Evolutionary conservation across 2,888 invertebrate genomes (phyloP).

Genomic region (Drosophila setosimentum): DNA sequence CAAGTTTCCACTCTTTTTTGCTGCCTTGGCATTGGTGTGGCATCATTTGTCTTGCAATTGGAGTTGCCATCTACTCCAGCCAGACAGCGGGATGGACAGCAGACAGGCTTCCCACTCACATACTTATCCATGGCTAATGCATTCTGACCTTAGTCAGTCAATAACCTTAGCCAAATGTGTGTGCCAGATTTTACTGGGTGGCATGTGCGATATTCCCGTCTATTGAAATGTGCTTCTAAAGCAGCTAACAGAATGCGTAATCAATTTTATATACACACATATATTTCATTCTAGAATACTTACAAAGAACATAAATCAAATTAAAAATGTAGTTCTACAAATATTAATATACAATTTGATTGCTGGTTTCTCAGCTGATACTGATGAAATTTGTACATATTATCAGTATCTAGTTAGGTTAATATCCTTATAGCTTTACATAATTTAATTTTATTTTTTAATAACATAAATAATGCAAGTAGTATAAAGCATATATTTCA

Average conservation of each 20-base stretch:
- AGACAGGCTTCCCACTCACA: constrained; percentile 14
- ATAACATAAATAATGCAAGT: background rate
- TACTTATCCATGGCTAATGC: constrained; percentile 63
- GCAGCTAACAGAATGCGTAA: background rate
- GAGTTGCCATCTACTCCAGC: constrained; percentile 47
- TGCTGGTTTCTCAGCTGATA: accelerated
- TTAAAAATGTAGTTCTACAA: background rate
- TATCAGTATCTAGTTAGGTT: background rate
- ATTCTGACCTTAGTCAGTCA: constrained; percentile 53
- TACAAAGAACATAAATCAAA: background rate
- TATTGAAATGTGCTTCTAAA: background rate
- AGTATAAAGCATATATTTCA: no score
- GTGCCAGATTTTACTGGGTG: background rate
- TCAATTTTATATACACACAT: background rate
- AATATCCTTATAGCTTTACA: background rate
- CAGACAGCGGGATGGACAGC: background rate
- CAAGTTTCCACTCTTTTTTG: constrained; percentile 26
- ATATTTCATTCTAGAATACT: background rate
- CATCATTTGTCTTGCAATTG: constrained; percentile 76
- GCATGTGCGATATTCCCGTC: background rate
- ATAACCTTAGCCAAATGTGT: constrained; percentile 33
- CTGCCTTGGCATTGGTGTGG: constrained; percentile 44
- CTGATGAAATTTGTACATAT: background rate
- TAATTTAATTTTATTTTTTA: background rate
- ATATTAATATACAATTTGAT: background rate